A percentile compares a stretch with the other conserved stretches of the same genome.
Conservation (phyloP, 2,888 invertebrate genomes). For the Parascotia fuliginaria region DNA sequence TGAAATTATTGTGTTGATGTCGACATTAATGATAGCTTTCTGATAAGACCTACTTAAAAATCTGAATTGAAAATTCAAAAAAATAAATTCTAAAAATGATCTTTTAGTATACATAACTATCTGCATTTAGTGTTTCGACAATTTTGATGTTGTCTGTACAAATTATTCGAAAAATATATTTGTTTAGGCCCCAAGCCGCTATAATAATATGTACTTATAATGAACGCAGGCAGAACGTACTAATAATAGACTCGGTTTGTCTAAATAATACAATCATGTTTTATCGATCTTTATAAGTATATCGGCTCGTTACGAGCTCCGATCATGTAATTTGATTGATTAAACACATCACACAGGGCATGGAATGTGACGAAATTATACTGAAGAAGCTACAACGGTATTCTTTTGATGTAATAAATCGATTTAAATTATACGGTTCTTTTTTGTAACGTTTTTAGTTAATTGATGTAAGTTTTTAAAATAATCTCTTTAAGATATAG, state of each 20-base stretch:
- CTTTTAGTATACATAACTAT: too few species aligned
- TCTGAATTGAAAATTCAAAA: too few species aligned
- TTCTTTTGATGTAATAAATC: slow-evolving; percentile 15
- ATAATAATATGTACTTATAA: slow-evolving; percentile 32
- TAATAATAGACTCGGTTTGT: slow-evolving; percentile 31
- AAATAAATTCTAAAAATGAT: too few species aligned
- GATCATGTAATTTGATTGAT: slow-evolving; percentile 29
- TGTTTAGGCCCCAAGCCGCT: slow-evolving; percentile 28
- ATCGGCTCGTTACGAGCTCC: slow-evolving; percentile 20
- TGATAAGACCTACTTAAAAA: too few species aligned
- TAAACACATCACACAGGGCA: slow-evolving; percentile 18
- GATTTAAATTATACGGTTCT: not conserved
- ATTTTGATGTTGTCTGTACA: not conserved
- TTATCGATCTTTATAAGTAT: slow-evolving; percentile 21
- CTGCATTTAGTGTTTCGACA: not conserved
- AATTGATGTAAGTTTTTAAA: too few species aligned
- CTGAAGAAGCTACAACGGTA: slow-evolving; percentile 19
- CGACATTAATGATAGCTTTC: too few species aligned
- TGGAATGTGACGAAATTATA: slow-evolving; percentile 3
- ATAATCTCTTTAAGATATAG: too few species aligned
- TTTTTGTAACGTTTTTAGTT: not conserved
- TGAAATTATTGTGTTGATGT: too few species aligned
- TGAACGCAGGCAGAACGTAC: slow-evolving; percentile 44
- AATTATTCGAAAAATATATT: slow-evolving; percentile 27
- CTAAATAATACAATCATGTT: slow-evolving; percentile 28